Evolutionary conservation across 2,797 vertebrate species (phyloP).

Genomic region (Oreochromis grahami): DNA sequence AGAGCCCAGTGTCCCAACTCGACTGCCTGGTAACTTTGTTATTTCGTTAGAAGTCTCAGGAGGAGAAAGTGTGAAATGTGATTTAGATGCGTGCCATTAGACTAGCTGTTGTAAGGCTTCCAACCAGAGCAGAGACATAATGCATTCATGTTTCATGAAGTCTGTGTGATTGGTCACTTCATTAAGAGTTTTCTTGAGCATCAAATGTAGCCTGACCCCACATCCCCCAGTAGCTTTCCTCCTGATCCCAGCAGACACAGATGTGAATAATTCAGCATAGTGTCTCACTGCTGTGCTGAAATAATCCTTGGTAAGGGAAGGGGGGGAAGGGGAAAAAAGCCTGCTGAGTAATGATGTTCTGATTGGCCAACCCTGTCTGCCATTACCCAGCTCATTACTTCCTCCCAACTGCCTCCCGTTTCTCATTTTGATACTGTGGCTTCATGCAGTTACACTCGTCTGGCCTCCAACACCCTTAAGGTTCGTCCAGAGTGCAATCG

Average conservation of each 20-base stretch:
- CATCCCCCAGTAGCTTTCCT: constrained; percentile 4
- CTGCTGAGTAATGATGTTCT: constrained; percentile 67
- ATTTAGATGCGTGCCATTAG: neutral
- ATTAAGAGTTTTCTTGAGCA: constrained; percentile 23
- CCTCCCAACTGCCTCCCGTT: constrained; percentile 54
- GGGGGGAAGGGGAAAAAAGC: neutral
- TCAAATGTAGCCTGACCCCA: constrained; percentile 37
- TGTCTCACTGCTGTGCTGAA: constrained; percentile 47
- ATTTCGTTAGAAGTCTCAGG: neutral
- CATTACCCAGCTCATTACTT: constrained; percentile 69
- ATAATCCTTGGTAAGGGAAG: constrained; percentile 36
- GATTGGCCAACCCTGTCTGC: constrained; percentile 64
- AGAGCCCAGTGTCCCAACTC: constrained; percentile 95
- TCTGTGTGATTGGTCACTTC: neutral
- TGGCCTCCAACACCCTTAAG: constrained; percentile 46
- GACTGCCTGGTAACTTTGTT: constrained; percentile 87
- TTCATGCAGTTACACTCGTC: constrained; percentile 36
- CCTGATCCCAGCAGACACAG: constrained; percentile 31
- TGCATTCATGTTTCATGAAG: neutral
- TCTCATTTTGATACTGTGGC: constrained; percentile 55
- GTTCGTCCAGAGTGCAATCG: constrained; percentile 60
- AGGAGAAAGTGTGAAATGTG: neutral
- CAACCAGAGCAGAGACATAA: neutral
- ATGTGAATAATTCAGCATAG: constrained; percentile 59
- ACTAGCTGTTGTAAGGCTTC: neutral